Percentiles rank a stretch among this genome's conserved stretches.
These are phyloP conservation scores for Suncus etruscus DNA, from an alignment of 2,113 vertebrate genomes.

Conservation along the genomic window DNA sequence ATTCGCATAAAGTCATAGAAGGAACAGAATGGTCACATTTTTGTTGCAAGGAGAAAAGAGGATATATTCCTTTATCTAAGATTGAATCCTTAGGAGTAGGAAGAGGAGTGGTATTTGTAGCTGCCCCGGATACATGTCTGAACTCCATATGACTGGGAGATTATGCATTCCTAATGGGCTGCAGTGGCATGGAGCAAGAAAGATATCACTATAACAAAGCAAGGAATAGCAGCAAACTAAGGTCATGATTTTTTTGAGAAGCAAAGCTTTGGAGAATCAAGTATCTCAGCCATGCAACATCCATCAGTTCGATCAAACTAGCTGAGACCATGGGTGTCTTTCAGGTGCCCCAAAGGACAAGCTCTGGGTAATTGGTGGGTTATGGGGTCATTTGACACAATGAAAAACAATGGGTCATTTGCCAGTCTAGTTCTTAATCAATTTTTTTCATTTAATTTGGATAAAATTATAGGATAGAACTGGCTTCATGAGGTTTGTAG, in stretches of 20 bases:
- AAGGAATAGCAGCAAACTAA: slow-evolving; percentile 38
- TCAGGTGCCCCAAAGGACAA: slow-evolving; percentile 36
- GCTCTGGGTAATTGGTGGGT: not conserved
- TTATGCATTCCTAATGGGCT: not conserved
- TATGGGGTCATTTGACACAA: not conserved
- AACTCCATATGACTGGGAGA: not conserved
- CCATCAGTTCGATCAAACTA: not conserved
- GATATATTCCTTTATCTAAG: not conserved
- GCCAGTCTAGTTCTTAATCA: slow-evolving; percentile 34
- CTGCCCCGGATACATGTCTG: not conserved
- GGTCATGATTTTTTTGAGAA: not conserved
- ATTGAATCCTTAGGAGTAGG: not conserved
- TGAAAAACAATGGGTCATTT: not conserved
- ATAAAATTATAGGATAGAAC: slow-evolving; percentile 48
- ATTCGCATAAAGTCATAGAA: not conserved
- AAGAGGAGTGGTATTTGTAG: not conserved
- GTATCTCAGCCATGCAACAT: not conserved
- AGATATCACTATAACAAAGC: slow-evolving; percentile 9
- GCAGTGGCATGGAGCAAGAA: not conserved
- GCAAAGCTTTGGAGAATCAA: not conserved
- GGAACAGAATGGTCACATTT: not conserved
- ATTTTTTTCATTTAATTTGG: slow-evolving; percentile 68
- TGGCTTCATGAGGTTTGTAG: not conserved
- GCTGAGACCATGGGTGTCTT: not conserved
- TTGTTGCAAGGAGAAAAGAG: not conserved